Evolutionary conservation across 2,888 invertebrate species (phyloP).

Genomic region (Heliothis peltigera): DNA sequence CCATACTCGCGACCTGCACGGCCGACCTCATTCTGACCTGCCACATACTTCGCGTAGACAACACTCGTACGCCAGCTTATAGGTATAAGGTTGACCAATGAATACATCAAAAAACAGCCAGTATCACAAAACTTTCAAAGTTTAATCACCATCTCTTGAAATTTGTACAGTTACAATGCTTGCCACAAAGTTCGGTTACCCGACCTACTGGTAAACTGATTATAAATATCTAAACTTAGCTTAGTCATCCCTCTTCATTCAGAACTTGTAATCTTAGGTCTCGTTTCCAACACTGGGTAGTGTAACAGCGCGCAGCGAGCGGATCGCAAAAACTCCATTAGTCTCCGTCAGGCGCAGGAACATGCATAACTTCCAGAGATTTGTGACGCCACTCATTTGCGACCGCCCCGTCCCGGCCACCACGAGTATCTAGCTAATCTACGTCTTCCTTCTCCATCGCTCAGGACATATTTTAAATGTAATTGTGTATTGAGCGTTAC

Average conservation of each 20-base stretch:
- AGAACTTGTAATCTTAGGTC: conserved; percentile 19
- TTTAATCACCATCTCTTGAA: too few species aligned
- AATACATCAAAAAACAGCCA: too few species aligned
- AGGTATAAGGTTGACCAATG: too few species aligned
- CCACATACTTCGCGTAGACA: too few species aligned
- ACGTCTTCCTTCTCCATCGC: too few species aligned
- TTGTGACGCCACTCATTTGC: conserved; percentile 25
- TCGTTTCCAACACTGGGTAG: conserved; percentile 1
- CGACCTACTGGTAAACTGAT: too few species aligned
- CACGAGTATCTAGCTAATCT: neutral
- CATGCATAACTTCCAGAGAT: conserved; percentile 25
- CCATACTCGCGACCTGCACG: neutral
- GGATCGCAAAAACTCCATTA: conserved; percentile 31
- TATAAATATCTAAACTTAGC: conserved; percentile 1
- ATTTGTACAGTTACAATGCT: too few species aligned
- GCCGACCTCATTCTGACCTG: neutral
- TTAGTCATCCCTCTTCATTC: conserved; percentile 6
- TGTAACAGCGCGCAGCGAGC: neutral
- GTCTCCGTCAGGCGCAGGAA: conserved; percentile 37
- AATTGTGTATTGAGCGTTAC: too few species aligned
- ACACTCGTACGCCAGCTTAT: too few species aligned
- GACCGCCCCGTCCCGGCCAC: conserved; percentile 5
- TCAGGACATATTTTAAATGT: too few species aligned
- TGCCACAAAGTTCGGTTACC: too few species aligned
- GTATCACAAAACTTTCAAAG: too few species aligned